Percentiles rank a stretch among this genome's conserved stretches.
These are phyloP conservation scores for Phragmatobia fuliginosa DNA, from an alignment of 2,888 invertebrate species.

Conservation along the genomic window DNA sequence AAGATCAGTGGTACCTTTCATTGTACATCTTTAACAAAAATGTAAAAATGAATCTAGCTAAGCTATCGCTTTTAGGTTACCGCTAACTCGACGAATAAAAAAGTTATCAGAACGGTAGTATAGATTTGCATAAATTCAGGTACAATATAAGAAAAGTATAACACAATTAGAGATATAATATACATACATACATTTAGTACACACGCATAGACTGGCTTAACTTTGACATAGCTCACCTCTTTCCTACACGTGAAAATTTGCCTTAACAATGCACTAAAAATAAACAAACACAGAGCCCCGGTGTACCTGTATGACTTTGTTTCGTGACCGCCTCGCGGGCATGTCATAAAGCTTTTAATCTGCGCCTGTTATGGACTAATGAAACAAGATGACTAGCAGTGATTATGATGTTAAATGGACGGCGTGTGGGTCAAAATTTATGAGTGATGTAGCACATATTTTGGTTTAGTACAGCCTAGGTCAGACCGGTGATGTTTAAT, in stretches of 20 bases:
- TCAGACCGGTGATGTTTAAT: neutral
- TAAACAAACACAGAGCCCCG: no score
- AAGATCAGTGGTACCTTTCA: no score
- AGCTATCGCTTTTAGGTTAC: no score
- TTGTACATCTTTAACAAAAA: no score
- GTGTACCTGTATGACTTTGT: neutral
- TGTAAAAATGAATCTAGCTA: no score
- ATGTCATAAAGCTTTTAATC: constrained; percentile 16
- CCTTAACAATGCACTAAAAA: neutral
- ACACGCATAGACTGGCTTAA: neutral
- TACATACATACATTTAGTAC: no score
- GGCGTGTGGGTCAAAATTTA: constrained; percentile 9
- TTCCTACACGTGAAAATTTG: neutral
- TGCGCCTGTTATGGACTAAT: constrained; percentile 15
- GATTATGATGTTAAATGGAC: constrained; percentile 12
- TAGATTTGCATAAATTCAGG: no score
- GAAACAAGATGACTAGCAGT: constrained; percentile 18
- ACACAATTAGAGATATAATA: neutral
- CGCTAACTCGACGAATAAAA: no score
- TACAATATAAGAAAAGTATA: neutral
- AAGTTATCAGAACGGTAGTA: no score
- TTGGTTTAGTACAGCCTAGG: neutral
- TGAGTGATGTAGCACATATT: constrained; percentile 19
- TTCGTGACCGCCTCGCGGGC: neutral
- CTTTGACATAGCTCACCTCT: neutral